phyloP scores from a whole-genome alignment of 2,888 invertebrate species.

The Dolichomitus sp. region DNA sequence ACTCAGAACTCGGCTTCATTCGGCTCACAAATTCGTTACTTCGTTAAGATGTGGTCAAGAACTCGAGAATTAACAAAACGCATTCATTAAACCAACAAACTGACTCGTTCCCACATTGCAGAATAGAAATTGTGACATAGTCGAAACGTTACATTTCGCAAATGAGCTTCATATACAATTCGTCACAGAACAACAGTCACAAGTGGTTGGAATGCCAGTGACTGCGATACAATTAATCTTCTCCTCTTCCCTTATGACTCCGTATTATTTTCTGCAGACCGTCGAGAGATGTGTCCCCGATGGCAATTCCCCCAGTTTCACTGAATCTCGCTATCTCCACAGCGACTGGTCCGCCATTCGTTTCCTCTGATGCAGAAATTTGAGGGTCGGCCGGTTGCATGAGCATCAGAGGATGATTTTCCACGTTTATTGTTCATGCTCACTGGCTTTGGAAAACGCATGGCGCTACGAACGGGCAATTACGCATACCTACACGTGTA shows the following conservation, averaged over 20 bases:
- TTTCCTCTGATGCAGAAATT: conserved; percentile 55
- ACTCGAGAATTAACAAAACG: neutral
- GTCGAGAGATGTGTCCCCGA: conserved; percentile 3
- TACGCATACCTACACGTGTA: conserved; percentile 22
- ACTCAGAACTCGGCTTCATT: neutral
- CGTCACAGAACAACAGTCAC: no score
- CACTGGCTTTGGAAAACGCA: conserved; percentile 9
- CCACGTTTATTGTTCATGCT: conserved; percentile 42
- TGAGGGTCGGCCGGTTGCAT: conserved; percentile 19
- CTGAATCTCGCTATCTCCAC: conserved; percentile 15
- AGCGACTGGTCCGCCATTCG: conserved; percentile 31
- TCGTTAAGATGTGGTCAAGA: neutral
- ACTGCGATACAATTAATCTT: conserved; percentile 1
- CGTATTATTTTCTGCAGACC: neutral
- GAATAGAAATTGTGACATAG: neutral
- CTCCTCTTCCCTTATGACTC: neutral
- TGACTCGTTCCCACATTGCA: no score
- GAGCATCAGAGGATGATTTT: conserved; percentile 8
- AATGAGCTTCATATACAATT: neutral
- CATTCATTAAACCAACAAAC: neutral
- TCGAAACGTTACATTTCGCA: neutral
- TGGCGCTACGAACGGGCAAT: conserved; percentile 19
- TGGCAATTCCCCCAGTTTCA: neutral
- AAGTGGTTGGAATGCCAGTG: neutral
- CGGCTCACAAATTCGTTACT: neutral